Conservation (phyloP, 2,888 invertebrate species). For the Aleiodes leptofemur region DNA sequence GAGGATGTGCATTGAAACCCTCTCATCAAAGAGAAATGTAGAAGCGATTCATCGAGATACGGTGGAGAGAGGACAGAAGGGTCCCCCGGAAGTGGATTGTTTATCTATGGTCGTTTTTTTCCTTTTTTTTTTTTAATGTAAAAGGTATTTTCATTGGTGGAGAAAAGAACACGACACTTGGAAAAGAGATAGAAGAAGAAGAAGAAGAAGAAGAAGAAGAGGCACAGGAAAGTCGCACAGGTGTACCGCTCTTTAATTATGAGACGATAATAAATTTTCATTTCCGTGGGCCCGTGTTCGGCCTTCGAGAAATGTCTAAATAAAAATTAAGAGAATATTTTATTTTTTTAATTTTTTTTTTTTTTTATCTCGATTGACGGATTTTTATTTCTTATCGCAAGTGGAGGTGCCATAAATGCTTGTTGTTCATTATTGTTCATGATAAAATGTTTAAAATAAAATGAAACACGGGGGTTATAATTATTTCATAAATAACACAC, state of each 20-base stretch:
- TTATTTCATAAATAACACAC: background rate
- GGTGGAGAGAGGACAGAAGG: background rate
- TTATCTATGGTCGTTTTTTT: slow-evolving; percentile 35
- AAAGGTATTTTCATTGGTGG: slow-evolving; percentile 42
- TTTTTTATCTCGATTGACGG: slow-evolving; percentile 10
- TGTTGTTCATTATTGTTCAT: background rate
- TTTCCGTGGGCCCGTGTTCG: background rate
- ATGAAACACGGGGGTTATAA: too few species aligned
- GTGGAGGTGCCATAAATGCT: background rate
- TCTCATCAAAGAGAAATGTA: slow-evolving; percentile 21
- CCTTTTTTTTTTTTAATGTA: background rate
- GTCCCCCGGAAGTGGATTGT: slow-evolving; percentile 44
- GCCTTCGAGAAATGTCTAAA: background rate
- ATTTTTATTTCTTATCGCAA: background rate
- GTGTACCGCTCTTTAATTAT: slow-evolving; percentile 69
- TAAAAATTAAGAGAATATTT: background rate
- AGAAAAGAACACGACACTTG: slow-evolving; percentile 43
- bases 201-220: slow-evolving; percentile 41
- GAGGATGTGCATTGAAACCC: slow-evolving; percentile 28
- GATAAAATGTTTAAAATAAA: slow-evolving; percentile 7
- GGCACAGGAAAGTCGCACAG: slow-evolving; percentile 61
- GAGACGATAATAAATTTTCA: slow-evolving; percentile 68
- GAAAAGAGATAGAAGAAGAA: slow-evolving; percentile 44
- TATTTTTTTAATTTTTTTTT: background rate
- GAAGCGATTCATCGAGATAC: slow-evolving; percentile 23